phyloP scores from a whole-genome alignment of 2,888 invertebrate species.

The Lagria hirta region DNA sequence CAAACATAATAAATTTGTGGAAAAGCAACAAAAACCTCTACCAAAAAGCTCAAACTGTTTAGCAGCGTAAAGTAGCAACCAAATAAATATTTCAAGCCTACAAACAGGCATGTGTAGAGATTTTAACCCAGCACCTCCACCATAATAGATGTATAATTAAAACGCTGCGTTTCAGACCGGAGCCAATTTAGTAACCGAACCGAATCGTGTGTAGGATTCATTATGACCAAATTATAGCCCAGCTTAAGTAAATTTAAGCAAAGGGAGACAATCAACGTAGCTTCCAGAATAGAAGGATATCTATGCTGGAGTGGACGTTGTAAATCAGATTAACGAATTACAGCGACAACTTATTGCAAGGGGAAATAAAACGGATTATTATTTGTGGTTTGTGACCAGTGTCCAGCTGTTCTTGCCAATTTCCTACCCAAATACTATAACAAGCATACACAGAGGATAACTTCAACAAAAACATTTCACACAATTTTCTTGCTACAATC shows the following conservation, averaged over 20 bases:
- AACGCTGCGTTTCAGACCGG: conserved; percentile 16
- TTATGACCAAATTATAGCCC: conserved; percentile 25
- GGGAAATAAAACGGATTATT: conserved; percentile 23
- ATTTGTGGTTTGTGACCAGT: conserved; percentile 19
- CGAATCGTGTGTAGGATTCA: conserved; percentile 26
- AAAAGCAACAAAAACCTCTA: no score
- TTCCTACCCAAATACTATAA: conserved; percentile 8
- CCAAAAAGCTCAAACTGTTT: no score
- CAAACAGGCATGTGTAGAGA: no score
- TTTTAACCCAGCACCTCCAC: conserved; percentile 15
- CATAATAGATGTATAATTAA: conserved; percentile 22
- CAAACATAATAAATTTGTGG: no score
- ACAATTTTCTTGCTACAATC: not conserved
- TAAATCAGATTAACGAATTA: conserved; percentile 24
- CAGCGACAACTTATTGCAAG: conserved; percentile 22
- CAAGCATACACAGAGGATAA: no score
- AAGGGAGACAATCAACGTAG: conserved; percentile 21
- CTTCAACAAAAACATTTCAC: no score
- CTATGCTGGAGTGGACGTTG: conserved; percentile 16
- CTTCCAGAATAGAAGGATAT: conserved; percentile 12
- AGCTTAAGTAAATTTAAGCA: conserved; percentile 23
- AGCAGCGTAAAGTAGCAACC: no score
- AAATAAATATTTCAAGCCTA: no score
- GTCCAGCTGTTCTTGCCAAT: conserved; percentile 10
- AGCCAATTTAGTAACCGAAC: conserved; percentile 26